A percentile compares a stretch with the other conserved stretches of the same genome.
Evolutionary conservation across 2,113 vertebrate genomes (phyloP).

Genomic region (Prionailurus bengalensis): DNA sequence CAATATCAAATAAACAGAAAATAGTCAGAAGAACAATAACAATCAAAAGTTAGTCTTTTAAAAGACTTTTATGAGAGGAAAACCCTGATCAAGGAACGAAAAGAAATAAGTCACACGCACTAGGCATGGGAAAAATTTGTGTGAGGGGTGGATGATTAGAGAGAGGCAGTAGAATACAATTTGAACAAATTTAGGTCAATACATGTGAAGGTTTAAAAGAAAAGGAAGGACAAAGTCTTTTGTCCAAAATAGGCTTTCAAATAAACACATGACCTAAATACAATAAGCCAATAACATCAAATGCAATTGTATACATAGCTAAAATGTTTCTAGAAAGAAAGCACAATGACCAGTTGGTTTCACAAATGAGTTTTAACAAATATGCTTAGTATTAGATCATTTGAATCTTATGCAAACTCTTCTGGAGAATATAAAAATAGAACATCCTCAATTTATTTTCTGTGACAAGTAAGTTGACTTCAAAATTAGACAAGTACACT

Average conservation of each 20-base stretch:
- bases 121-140: background rate
- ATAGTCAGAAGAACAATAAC: background rate
- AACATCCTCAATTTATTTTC: background rate
- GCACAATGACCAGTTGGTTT: background rate
- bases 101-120: background rate
- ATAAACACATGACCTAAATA: background rate
- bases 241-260: background rate
- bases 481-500: background rate
- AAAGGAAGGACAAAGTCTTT: background rate
- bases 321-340: constrained; percentile 47
- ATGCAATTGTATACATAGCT: background rate
- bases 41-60: background rate
- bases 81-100: background rate
- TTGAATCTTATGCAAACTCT: background rate
- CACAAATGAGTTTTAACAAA: background rate
- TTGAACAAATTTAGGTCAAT: background rate
- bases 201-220: background rate
- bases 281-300: background rate
- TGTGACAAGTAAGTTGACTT: background rate
- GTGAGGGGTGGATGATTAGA: background rate
- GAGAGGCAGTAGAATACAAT: background rate
- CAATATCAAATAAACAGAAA: background rate
- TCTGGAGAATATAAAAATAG: constrained; percentile 34
- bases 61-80: background rate
- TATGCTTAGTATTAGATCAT: background rate